Conservation (phyloP, 30 jellyfish, hydroid and myxozoan species). For the Aurelia sp. region DNA sequence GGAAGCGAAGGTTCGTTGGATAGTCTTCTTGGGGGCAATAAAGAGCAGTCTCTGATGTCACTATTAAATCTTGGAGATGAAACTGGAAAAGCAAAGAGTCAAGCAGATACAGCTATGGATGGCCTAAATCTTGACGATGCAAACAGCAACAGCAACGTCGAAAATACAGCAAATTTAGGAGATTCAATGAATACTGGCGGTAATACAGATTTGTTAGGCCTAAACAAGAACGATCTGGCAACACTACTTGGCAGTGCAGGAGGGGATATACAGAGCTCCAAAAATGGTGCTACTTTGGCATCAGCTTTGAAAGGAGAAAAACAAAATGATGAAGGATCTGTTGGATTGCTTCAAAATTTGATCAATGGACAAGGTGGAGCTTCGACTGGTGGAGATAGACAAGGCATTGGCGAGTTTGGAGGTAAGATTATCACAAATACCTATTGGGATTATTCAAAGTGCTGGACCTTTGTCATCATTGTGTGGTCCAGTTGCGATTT, state of each 20-base stretch:
- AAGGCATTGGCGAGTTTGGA: constrained; percentile 86
- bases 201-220: constrained; percentile 64
- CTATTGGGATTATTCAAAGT: too few relatives aligned
- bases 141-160: constrained; percentile 52
- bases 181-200: constrained; percentile 58
- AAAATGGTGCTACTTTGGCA: constrained; percentile 17
- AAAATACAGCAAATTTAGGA: constrained; percentile 63
- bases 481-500: too few relatives aligned
- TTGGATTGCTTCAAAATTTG: constrained; percentile 60
- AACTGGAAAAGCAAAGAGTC: constrained; percentile 36
- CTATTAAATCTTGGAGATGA: constrained; percentile 58
- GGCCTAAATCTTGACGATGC: constrained; percentile 54
- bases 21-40: constrained; percentile 11
- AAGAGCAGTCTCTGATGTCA: constrained; percentile 54
- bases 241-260: constrained; percentile 57
- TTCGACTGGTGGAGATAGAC: constrained; percentile 80
- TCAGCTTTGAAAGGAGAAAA: constrained; percentile 45
- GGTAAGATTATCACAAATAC: constrained; percentile 5
- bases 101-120: constrained; percentile 37
- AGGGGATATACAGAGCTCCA: constrained; percentile 20
- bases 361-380: constrained; percentile 51
- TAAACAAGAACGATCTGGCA: constrained; percentile 75
- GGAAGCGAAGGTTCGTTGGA: constrained; percentile 26
- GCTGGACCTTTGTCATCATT: too few relatives aligned
- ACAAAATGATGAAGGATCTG: constrained; percentile 52